phyloP scores from a whole-genome alignment of 2,888 invertebrate genomes.

The Silvanus unidentatus region DNA sequence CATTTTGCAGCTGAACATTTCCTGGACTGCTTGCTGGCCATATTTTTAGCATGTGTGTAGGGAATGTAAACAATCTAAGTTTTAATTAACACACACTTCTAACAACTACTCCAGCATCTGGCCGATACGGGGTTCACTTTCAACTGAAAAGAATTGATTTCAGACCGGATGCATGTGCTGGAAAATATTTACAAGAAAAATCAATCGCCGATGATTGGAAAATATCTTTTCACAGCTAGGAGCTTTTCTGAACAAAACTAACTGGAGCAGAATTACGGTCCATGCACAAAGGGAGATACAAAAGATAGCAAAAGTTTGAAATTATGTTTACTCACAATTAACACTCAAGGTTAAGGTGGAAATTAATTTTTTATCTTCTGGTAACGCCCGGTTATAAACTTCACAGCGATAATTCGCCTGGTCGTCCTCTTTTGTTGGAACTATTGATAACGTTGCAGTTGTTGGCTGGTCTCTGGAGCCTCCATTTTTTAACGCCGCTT shows the following conservation, averaged over 20 bases:
- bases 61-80: background rate
- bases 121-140: background rate
- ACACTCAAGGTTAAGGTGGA: slow-evolving; percentile 76
- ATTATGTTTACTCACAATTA: slow-evolving; percentile 67
- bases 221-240: too few relatives aligned
- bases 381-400: slow-evolving; percentile 85
- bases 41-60: too few relatives aligned
- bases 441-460: slow-evolving; percentile 66
- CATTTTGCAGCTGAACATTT: too few relatives aligned
- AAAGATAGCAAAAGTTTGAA: too few relatives aligned
- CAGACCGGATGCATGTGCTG: slow-evolving; percentile 4
- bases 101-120: background rate
- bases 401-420: slow-evolving; percentile 77
- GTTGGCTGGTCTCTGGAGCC: slow-evolving; percentile 70
- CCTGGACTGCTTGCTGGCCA: too few relatives aligned
- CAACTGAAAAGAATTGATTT: background rate
- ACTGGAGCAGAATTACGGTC: background rate
- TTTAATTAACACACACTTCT: background rate
- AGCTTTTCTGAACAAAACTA: too few relatives aligned
- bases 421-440: slow-evolving; percentile 79
- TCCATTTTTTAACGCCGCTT: slow-evolving; percentile 63
- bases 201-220: too few relatives aligned
- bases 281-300: background rate
- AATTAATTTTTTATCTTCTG: slow-evolving; percentile 71
- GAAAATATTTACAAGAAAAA: slow-evolving; percentile 2